Percentiles rank a stretch among this genome's conserved stretches.
Conservation (phyloP, 2,888 invertebrate species). For the Hyles lineata region DNA sequence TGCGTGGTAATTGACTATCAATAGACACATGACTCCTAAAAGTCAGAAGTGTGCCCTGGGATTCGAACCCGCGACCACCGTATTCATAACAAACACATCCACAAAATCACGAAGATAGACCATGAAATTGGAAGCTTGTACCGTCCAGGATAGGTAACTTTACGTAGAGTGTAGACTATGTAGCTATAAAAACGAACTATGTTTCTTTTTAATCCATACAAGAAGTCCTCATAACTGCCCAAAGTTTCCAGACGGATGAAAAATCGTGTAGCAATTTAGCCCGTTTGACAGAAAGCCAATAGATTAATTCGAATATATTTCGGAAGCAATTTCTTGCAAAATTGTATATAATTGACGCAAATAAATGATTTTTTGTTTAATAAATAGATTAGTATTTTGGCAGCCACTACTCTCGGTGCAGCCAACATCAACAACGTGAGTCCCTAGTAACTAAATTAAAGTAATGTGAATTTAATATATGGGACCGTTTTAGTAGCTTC, state of each 20-base stretch:
- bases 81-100: too few relatives aligned
- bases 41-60: too few relatives aligned
- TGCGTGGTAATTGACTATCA: too few relatives aligned
- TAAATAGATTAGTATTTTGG: slow-evolving; percentile 17
- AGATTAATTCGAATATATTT: not conserved
- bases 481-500: not conserved
- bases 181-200: too few relatives aligned
- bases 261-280: not conserved
- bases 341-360: slow-evolving; percentile 11
- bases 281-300: not conserved
- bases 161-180: too few relatives aligned
- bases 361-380: not conserved
- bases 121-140: too few relatives aligned
- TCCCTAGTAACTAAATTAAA: not conserved
- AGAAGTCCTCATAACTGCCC: not conserved
- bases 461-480: not conserved
- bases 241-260: not conserved
- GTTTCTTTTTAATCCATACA: too few relatives aligned
- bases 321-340: not conserved
- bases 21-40: too few relatives aligned
- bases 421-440: slow-evolving; percentile 1
- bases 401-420: not conserved
- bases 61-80: too few relatives aligned
- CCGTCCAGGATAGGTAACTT: too few relatives aligned
- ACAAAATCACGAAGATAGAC: too few relatives aligned